Conservation (phyloP, 2,888 invertebrate species). For the Lycia hirtaria region DNA sequence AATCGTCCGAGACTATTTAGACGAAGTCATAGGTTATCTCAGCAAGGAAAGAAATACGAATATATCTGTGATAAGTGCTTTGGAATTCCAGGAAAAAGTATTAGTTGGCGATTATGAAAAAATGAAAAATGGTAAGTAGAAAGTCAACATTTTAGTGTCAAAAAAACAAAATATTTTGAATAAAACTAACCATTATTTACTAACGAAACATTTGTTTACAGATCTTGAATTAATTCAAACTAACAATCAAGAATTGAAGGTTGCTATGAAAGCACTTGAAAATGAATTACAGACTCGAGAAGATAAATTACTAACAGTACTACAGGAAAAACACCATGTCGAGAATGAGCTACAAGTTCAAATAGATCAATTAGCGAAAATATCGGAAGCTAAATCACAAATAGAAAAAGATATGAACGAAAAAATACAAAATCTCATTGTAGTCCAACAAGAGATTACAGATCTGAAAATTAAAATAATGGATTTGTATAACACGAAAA, state of each 20-base stretch:
- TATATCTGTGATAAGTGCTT: slow-evolving; percentile 35
- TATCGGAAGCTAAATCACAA: slow-evolving; percentile 41
- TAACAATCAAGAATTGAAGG: slow-evolving; percentile 46
- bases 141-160: no score
- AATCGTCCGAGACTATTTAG: slow-evolving; percentile 34
- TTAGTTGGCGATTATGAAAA: slow-evolving; percentile 41
- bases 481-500: slow-evolving; percentile 54
- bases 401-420: slow-evolving; percentile 48
- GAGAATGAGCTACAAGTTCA: slow-evolving; percentile 41
- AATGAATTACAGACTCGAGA: slow-evolving; percentile 32
- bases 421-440: slow-evolving; percentile 49
- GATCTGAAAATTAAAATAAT: slow-evolving; percentile 44
- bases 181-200: no score
- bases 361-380: slow-evolving; percentile 41
- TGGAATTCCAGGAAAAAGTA: slow-evolving; percentile 45
- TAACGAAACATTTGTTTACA: slow-evolving; percentile 29
- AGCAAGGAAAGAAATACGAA: slow-evolving; percentile 33
- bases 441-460: slow-evolving; percentile 48
- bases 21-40: slow-evolving; percentile 43
- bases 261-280: slow-evolving; percentile 39
- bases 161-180: no score
- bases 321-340: slow-evolving; percentile 42
- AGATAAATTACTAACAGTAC: slow-evolving; percentile 39
- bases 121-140: slow-evolving; percentile 52
- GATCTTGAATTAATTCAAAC: slow-evolving; percentile 49